Percentiles rank a stretch among this genome's conserved stretches.
phyloP scores from a whole-genome alignment of 1,140 invertebrate species.

The Mylabris phalerata region DNA sequence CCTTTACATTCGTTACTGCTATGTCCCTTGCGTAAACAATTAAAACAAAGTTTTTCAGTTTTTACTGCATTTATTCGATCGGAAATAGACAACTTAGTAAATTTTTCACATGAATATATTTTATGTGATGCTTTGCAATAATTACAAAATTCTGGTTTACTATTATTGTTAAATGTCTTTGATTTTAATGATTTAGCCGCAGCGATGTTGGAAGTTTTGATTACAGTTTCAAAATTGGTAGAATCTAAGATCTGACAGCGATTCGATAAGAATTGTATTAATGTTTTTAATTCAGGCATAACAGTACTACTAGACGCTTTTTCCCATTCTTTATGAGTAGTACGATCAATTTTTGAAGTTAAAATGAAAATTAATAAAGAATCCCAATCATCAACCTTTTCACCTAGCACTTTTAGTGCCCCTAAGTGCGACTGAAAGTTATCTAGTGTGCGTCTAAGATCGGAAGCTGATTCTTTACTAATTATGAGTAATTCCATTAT shows the following conservation, averaged over 20 bases:
- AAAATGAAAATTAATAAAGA: not conserved
- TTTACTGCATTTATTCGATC: too few relatives aligned
- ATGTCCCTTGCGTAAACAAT: too few relatives aligned
- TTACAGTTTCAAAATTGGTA: not conserved
- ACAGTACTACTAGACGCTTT: not conserved
- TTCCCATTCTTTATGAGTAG: slow-evolving; percentile 6
- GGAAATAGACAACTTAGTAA: too few relatives aligned
- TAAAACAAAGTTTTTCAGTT: too few relatives aligned
- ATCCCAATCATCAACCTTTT: slow-evolving; percentile 4
- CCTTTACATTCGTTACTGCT: too few relatives aligned
- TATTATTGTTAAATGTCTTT: not conserved
- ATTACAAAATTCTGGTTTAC: not conserved
- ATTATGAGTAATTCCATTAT: too few relatives aligned
- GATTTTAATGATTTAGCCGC: not conserved
- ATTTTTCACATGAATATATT: too few relatives aligned
- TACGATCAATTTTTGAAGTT: slow-evolving; percentile 2
- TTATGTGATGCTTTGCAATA: too few relatives aligned
- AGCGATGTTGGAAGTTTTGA: not conserved
- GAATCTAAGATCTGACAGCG: not conserved
- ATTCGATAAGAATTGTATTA: slow-evolving; percentile 3
- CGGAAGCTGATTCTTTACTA: too few relatives aligned
- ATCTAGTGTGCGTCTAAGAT: too few relatives aligned
- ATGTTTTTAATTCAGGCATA: slow-evolving; percentile 1
- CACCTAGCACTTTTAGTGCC: too few relatives aligned
- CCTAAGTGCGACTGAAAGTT: too few relatives aligned